Evolutionary conservation across 1,140 invertebrate species (phyloP).

Genomic region (Eumaeus atala): DNA sequence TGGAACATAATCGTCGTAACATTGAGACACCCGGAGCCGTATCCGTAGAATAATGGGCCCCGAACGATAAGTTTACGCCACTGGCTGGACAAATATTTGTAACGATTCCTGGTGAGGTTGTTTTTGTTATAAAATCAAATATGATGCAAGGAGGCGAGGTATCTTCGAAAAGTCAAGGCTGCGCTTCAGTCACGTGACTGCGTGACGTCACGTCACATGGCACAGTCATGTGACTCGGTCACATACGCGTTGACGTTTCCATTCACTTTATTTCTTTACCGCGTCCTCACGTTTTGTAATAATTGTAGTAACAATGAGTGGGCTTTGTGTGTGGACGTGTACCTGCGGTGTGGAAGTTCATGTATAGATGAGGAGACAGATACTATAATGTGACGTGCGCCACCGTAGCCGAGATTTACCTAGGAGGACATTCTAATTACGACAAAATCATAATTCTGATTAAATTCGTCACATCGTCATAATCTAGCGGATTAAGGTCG

Average conservation of each 20-base stretch:
- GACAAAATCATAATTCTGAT: no score
- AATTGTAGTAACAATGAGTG: neutral
- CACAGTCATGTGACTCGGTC: conserved; percentile 25
- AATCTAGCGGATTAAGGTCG: no score
- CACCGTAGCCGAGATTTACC: no score
- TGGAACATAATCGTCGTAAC: no score
- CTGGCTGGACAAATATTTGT: no score
- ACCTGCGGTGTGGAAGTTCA: neutral
- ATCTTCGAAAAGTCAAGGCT: conserved; percentile 43
- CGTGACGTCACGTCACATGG: conserved; percentile 36
- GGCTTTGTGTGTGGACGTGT: neutral
- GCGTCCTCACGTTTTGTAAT: neutral
- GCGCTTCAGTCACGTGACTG: conserved; percentile 23
- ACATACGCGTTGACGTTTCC: neutral
- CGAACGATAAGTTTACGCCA: no score
- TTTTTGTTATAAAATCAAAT: neutral
- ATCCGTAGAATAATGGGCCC: no score
- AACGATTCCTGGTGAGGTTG: no score
- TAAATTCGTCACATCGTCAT: no score
- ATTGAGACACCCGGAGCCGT: no score
- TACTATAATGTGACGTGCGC: neutral
- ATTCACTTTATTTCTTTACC: neutral
- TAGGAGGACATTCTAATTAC: no score
- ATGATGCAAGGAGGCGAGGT: neutral
- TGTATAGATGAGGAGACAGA: neutral